Base-by-base conservation (phyloP, 2,113 vertebrate genomes). In the Psilopsiagon aurifrons region DNA sequence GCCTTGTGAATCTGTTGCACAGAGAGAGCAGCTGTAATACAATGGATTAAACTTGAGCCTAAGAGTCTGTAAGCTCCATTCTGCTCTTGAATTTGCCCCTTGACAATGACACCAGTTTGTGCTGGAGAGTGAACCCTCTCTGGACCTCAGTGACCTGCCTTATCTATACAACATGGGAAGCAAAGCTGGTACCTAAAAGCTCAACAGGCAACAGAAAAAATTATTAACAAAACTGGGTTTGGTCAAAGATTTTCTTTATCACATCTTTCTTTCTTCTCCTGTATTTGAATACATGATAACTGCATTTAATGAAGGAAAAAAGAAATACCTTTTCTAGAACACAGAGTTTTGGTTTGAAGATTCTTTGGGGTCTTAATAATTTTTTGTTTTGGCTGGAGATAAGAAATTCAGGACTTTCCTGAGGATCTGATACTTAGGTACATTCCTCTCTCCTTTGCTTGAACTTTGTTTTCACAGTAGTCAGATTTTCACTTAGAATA, bases 361-460 rank as follows among this genome's bases (percentile, higher is more conserved):
- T 52, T 52, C 6, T 54, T 69, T 12, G 4, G 2, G 2, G 0
- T 47, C 83, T 24, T 13, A 79, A 31, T 1, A 2, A 20, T 17
- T 69, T 73, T 39, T 47, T 67, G 6, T 6, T 86, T 74, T 52
- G 57, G 13, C 20, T 35, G 22, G 13, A 24, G 33, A 13, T 13
- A 59, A 59, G n/a, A 35, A 35, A 59, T 7, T n/a, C 25, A 43
- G 4, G 17, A 31, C 3, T 77, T 70, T 17, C 8, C 7, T 7
- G 8, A 1, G 6, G 3, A 89, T 4, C 7, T 86, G 10, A 6
- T 63, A 7, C 4, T 55, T 44, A 62, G 4, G 3, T n/a, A n/a
- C 2, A 10, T 37, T 83, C 11, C 11, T 66, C 7, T 59, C 27
- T 52, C 10, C 0, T 31, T 85, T 18, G 39, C 55, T 60, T 51